Evolutionary conservation across 2,888 invertebrate genomes (phyloP).

Genomic region (Pyrrhosoma nymphula): DNA sequence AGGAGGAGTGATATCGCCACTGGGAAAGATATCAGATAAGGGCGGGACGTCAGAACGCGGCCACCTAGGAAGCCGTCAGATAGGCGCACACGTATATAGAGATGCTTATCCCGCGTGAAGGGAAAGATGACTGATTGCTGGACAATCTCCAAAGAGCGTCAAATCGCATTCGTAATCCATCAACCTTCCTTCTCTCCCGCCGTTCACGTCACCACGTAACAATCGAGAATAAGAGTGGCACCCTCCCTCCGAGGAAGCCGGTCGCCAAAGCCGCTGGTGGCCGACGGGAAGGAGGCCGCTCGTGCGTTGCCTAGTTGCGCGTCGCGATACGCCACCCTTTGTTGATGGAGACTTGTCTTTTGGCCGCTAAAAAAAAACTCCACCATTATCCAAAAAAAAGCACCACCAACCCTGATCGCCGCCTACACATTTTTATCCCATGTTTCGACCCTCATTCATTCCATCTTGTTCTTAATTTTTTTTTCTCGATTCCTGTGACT

Average conservation of each 20-base stretch:
- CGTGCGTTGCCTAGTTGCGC: not conserved
- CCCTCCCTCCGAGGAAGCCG: not conserved
- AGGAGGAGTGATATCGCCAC: not conserved
- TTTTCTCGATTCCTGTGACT: not conserved
- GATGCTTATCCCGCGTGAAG: not conserved
- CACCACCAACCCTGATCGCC: too few species aligned
- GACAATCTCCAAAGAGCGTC: not conserved
- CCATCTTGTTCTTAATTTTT: not conserved
- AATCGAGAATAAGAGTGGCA: not conserved
- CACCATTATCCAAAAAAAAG: too few species aligned
- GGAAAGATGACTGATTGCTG: conserved; percentile 23
- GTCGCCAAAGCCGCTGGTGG: not conserved
- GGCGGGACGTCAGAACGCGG: not conserved
- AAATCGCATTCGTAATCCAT: not conserved
- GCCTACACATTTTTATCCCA: too few species aligned
- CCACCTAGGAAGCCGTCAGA: not conserved
- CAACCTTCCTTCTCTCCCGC: not conserved
- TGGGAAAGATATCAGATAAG: not conserved
- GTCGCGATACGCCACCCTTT: not conserved
- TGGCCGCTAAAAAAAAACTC: too few species aligned
- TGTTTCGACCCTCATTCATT: not conserved
- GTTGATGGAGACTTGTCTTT: too few species aligned
- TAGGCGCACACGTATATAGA: not conserved
- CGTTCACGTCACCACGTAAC: not conserved
- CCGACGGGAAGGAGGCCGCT: not conserved